Evolutionary conservation across 2,113 vertebrate species (phyloP), one percentile per base, ranked within the genome.

Genomic region (Cyanistes caeruleus): DNA sequence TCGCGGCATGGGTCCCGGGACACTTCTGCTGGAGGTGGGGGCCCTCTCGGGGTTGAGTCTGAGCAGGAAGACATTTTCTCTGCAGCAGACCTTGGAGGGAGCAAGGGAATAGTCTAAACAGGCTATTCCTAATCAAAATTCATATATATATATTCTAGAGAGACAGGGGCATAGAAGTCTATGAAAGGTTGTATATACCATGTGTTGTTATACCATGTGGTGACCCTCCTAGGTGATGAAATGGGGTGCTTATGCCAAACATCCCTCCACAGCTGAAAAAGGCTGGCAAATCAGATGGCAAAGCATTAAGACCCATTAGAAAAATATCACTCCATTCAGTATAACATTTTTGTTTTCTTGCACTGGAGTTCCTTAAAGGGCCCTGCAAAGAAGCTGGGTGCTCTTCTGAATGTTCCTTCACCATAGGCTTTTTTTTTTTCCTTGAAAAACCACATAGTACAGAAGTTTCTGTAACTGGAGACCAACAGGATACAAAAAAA

Each of bases 1-100:
- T 65, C 1, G 0, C 19, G 0, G 35, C 1, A 2, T 7, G 7
- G 25, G 19, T 90, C 35, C 37, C 8, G 2, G 90, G 51, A 59
- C 58, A 62, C 60, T 78, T 75, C 52, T 90, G 30, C 41, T 56
- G 74, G 62, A 75, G 51, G 11, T 37, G 27, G 35, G 16, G 15
- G 21, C 25, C 72, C 55, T 67, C 64, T 55, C 1, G 0, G 27
- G 1, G 24, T 0, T 75, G 27, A 74, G 24, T 44, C 22, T n/a
- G 10, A 24, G 35, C 37, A 43, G 51, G 16, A 31, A 70, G n/a
- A 46, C 1, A 4, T 67, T 82, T 18, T 4, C 18, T 62, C 21
- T 53, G 43, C 53, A 72, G 27, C 59, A 93, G 78, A 73, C 17
- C 65, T 51, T 2, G 2, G 5, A 85, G 31, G 2, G 2, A 12